phyloP scores from a whole-genome alignment of 1,140 invertebrate genomes.

The Oncopodura yosiiana region DNA sequence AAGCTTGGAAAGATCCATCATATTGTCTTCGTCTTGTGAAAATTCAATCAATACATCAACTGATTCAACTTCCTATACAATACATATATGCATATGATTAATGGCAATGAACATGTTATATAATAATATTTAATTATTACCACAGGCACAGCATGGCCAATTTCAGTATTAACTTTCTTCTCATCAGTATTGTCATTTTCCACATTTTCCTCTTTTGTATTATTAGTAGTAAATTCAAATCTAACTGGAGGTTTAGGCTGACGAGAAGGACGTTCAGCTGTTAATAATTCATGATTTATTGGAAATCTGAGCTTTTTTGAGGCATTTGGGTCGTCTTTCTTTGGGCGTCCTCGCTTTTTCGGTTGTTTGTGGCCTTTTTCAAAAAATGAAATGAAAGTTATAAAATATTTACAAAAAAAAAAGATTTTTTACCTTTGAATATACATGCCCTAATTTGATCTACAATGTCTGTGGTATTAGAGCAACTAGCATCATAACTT shows the following conservation, averaged over 20 bases:
- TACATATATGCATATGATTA: not conserved
- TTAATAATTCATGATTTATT: not conserved
- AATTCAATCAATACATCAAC: not conserved
- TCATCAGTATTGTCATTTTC: not conserved
- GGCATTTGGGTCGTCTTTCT: too few species aligned
- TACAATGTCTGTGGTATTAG: too few species aligned
- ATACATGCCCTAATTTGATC: too few species aligned
- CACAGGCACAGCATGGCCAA: not conserved
- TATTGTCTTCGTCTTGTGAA: constrained; percentile 6
- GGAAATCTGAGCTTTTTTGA: too few species aligned
- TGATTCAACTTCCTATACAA: too few species aligned
- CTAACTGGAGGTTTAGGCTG: constrained; percentile 10
- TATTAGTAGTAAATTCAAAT: not conserved
- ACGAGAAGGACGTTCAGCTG: constrained; percentile 6
- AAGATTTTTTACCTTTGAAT: too few species aligned
- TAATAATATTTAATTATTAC: not conserved
- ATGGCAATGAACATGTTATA: not conserved
- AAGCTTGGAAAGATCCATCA: constrained; percentile 11
- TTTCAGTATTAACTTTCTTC: not conserved
- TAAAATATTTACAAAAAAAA: not conserved
- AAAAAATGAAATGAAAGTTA: not conserved
- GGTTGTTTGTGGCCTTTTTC: not conserved
- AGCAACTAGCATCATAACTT: too few species aligned
- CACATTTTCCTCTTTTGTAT: constrained; percentile 5
- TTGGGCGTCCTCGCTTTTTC: constrained; percentile 17